Percentiles rank a stretch among this genome's conserved stretches.
Evolutionary conservation across 2,797 vertebrate species (phyloP).

Genomic region (Poeciliopsis presidionis): DNA sequence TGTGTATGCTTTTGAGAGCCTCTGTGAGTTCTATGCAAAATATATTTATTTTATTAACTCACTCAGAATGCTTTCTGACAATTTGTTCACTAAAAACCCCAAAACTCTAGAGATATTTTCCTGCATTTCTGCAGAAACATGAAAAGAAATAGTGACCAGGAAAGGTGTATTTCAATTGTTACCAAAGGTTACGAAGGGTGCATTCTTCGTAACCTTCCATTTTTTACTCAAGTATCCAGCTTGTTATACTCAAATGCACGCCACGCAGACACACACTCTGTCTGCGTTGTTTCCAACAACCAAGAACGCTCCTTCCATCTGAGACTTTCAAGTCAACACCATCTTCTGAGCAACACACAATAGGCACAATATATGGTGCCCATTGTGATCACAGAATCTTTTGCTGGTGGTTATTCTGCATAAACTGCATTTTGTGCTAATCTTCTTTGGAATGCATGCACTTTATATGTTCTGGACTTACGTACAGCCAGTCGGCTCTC

Average conservation of each 20-base stretch:
- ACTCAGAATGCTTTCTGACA: background rate
- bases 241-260: conserved; percentile 26
- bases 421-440: conserved; percentile 34
- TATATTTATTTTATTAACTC: background rate
- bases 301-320: conserved; percentile 2
- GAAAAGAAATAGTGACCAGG: background rate
- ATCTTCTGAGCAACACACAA: conserved; percentile 13
- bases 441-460: conserved; percentile 65
- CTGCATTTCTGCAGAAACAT: background rate
- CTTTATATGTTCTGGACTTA: conserved; percentile 86
- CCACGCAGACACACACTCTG: conserved; percentile 16
- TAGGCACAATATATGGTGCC: background rate
- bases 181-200: background rate
- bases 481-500: conserved; percentile 99
- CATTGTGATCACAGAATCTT: background rate
- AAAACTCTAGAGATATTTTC: background rate
- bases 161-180: background rate
- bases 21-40: background rate
- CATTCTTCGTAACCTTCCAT: conserved; percentile 15
- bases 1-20: background rate
- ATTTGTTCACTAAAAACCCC: background rate
- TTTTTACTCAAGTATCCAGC: conserved; percentile 13
- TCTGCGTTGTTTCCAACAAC: background rate
- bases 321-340: conserved; percentile 12
- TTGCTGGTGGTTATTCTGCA: conserved; percentile 22